Evolutionary conservation across 2,888 invertebrate species (phyloP).

Genomic region (Graphium colonna): DNA sequence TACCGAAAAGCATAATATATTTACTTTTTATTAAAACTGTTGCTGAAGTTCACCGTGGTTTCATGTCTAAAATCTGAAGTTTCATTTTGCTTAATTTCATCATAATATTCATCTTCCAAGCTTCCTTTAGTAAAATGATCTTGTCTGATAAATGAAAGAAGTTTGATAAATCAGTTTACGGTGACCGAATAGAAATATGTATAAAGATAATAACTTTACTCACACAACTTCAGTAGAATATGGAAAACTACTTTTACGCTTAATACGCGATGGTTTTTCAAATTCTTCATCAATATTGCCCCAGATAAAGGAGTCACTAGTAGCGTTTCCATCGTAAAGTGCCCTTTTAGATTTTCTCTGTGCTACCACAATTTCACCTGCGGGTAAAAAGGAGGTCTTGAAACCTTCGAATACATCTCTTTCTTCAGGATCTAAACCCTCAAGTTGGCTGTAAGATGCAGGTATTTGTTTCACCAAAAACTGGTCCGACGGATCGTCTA

Average conservation of each 20-base stretch:
- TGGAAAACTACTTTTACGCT: constrained; percentile 55
- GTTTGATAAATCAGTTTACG: too few species aligned
- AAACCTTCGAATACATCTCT: constrained; percentile 81
- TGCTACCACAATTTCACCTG: constrained; percentile 71
- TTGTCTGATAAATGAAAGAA: constrained; percentile 4
- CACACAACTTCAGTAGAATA: constrained; percentile 53
- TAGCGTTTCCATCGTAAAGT: constrained; percentile 46
- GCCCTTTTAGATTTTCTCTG: constrained; percentile 39
- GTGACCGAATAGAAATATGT: too few species aligned
- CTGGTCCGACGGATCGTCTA: constrained; percentile 61
- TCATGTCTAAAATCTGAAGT: neutral
- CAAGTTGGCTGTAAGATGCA: constrained; percentile 54
- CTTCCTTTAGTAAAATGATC: constrained; percentile 6
- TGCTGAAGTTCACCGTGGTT: neutral
- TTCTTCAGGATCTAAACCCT: constrained; percentile 74
- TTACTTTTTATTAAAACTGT: constrained; percentile 21
- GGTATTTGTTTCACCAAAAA: constrained; percentile 59
- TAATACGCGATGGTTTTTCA: constrained; percentile 47
- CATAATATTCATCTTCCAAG: constrained; percentile 12
- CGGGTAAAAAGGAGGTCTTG: constrained; percentile 82
- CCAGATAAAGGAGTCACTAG: constrained; percentile 57
- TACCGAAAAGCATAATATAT: too few species aligned
- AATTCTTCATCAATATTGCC: constrained; percentile 36
- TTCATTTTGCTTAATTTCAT: constrained; percentile 13
- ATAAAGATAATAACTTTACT: too few species aligned